These are phyloP conservation scores for Drosophila teissieri DNA, from an alignment of 1,140 invertebrate species.

Conservation along the genomic window DNA sequence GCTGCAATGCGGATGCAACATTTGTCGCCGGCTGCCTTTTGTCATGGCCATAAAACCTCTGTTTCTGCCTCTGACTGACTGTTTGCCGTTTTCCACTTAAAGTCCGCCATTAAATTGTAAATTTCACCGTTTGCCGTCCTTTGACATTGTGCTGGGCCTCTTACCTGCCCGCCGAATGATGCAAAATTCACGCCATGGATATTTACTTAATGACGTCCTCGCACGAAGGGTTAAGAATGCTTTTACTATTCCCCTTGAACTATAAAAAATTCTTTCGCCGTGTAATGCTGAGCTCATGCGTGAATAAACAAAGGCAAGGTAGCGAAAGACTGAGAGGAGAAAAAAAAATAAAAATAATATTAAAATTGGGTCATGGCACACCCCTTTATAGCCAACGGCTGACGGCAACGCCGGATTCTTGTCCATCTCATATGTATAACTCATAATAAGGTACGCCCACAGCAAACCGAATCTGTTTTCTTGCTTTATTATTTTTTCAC, in stretches of 20 bases:
- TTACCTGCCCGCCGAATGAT: slow-evolving; percentile 35
- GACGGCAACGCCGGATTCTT: slow-evolving; percentile 43
- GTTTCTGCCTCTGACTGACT: slow-evolving; percentile 37
- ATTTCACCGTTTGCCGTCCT: slow-evolving; percentile 72
- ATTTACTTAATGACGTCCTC: slow-evolving; percentile 48
- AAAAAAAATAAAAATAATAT: slow-evolving; percentile 9
- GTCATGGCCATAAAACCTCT: slow-evolving; percentile 71
- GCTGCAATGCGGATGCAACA: slow-evolving; percentile 62
- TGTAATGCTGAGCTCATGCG: slow-evolving; percentile 63
- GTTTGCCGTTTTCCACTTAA: slow-evolving; percentile 71
- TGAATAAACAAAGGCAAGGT: slow-evolving; percentile 60
- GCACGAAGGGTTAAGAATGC: slow-evolving; percentile 42
- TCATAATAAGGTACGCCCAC: slow-evolving; percentile 70
- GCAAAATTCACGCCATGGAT: slow-evolving; percentile 40
- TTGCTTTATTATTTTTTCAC: slow-evolving; percentile 57
- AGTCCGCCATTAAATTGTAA: slow-evolving; percentile 67
- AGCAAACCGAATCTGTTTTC: slow-evolving; percentile 43
- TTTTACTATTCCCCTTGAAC: slow-evolving; percentile 42
- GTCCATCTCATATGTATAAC: slow-evolving; percentile 59
- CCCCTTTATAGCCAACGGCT: slow-evolving; percentile 69
- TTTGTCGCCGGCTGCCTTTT: slow-evolving; percentile 63
- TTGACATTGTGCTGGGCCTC: slow-evolving; percentile 49
- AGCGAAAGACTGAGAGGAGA: not conserved
- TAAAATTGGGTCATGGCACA: slow-evolving; percentile 74
- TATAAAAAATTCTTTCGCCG: slow-evolving; percentile 47